phyloP scores from a whole-genome alignment of 1,140 invertebrate species.

The Neodiprion virginianus region DNA sequence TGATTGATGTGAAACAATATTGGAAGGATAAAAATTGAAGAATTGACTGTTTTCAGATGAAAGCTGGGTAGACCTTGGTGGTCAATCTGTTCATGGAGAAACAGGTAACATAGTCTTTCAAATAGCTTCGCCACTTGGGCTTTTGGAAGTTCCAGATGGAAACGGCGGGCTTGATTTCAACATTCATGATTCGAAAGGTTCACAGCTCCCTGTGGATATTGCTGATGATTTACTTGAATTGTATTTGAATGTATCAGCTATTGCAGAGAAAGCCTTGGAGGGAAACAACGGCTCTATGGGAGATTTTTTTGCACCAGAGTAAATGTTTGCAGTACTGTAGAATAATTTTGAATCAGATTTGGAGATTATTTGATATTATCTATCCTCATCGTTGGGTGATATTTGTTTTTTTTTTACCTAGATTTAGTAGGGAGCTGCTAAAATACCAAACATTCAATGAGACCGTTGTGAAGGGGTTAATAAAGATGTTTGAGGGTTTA shows the following conservation, averaged over 20 bases:
- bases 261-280: slow-evolving; percentile 37
- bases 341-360: no score
- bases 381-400: no score
- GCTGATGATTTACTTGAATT: slow-evolving; percentile 36
- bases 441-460: not conserved
- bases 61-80: slow-evolving; percentile 78
- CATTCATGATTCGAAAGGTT: not conserved
- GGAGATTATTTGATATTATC: no score
- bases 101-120: slow-evolving; percentile 73
- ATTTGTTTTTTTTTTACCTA: not conserved
- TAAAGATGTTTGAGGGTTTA: not conserved
- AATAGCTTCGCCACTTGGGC: slow-evolving; percentile 66
- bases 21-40: no score
- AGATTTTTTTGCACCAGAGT: slow-evolving; percentile 58
- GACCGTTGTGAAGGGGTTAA: not conserved
- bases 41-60: slow-evolving; percentile 48
- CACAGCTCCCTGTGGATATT: slow-evolving; percentile 36
- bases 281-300: slow-evolving; percentile 53
- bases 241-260: slow-evolving; percentile 36
- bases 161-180: not conserved
- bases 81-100: slow-evolving; percentile 86
- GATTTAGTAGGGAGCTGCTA: not conserved
- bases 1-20: no score
- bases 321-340: slow-evolving; percentile 29
- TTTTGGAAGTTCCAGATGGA: slow-evolving; percentile 47